Percentiles rank a stretch among this genome's conserved stretches.
Conservation (phyloP, 2,888 invertebrate genomes). For the Arrhopalites spinosus region DNA sequence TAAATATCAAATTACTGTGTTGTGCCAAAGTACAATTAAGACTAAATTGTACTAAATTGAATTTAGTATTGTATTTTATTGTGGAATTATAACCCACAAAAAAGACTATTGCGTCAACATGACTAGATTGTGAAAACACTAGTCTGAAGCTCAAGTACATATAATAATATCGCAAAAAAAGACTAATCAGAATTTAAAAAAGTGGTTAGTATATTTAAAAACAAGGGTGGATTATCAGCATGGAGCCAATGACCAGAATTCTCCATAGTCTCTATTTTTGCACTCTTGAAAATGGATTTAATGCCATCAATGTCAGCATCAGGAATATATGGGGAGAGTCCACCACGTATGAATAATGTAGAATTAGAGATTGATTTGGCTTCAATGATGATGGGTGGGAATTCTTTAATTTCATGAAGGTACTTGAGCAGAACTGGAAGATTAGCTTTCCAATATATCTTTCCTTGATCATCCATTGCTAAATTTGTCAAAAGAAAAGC, state of each 20-base stretch:
- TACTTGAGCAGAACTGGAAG: constrained; percentile 72
- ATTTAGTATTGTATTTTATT: too few species aligned
- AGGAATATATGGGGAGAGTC: constrained; percentile 75
- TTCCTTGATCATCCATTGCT: constrained; percentile 68
- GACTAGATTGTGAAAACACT: too few species aligned
- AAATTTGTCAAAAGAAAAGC: constrained; percentile 87
- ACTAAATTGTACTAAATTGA: too few species aligned
- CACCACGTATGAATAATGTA: constrained; percentile 82
- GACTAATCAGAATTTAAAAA: constrained; percentile 63
- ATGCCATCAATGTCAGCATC: constrained; percentile 67
- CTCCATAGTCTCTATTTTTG: constrained; percentile 71
- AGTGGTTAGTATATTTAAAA: constrained; percentile 68
- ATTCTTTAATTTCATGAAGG: constrained; percentile 69
- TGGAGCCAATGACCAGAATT: constrained; percentile 95
- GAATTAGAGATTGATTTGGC: constrained; percentile 64
- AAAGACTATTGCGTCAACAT: too few species aligned
- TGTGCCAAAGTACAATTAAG: too few species aligned
- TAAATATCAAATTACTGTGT: too few species aligned
- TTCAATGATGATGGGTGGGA: constrained; percentile 67
- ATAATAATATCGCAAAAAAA: too few species aligned
- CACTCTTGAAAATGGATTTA: constrained; percentile 72
- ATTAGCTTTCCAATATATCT: constrained; percentile 80
- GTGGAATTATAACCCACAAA: too few species aligned
- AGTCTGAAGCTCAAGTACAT: too few species aligned
- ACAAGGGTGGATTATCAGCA: constrained; percentile 82